Base-by-base conservation (phyloP, 2,888 invertebrate genomes). In the Reticulitermes lucifugus region DNA sequence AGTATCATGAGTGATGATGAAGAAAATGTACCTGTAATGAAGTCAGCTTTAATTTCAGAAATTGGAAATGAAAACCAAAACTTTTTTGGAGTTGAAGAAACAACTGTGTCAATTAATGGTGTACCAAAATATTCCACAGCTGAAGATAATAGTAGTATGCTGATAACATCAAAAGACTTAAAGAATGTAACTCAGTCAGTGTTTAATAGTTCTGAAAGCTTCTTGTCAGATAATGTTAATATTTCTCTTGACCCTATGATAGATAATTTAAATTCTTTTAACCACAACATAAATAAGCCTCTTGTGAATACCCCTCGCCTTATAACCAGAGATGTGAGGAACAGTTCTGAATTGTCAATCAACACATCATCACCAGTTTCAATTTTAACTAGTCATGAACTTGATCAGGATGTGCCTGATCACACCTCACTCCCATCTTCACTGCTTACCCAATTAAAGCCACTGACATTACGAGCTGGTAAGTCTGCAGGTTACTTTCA, bases 251-350 rank as follows among this genome's bases (percentile, higher is more conserved):
- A 73, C 12, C 41, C 41, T 21, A 5, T 41, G 12, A 4, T 35
- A 18, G 21, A 73, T 25, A 41, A 12, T 29, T 46, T 70, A 25
- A 65, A 65, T n/a, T 81, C 81, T n/a, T 35, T 35, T n/a, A 81
- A 43, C 25, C 81, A 81, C 43, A 70, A 70, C 0, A 12, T 81
- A 14, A 70, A 81, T 41, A 81, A 70, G 25, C 81, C 81, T 2
- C 12, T 70, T 81, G 81, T 70, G 41, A 70, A 81, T 43, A 41
- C 43, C n/a, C 81, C 81, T 35, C 81, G 25, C n/a, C 46, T 46
- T 4, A 60, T 84, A 29, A 84, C 65, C n/a, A 84, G 84, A 84
- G 84, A 84, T 55, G 79, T 84, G 35, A 59, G 43, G 43, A 84
- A 79, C 43, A 41, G 18, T 35, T 84, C 84, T 5, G 71, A 75